Evolutionary conservation across 2,888 invertebrate species (phyloP).

Genomic region (Agonum fuliginosum): DNA sequence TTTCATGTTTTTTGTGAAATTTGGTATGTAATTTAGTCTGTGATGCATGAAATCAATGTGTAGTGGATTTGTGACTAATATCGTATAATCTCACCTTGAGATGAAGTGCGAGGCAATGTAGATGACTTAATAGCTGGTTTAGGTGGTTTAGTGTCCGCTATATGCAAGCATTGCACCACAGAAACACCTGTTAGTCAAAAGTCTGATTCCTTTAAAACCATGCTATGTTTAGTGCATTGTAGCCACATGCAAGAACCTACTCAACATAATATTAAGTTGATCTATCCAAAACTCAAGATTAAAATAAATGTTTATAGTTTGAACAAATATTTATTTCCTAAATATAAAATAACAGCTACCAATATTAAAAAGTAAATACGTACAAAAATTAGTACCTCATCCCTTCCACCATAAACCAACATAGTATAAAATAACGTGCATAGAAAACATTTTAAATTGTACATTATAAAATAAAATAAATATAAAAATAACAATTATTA

Average conservation of each 20-base stretch:
- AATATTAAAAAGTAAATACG: constrained; percentile 10
- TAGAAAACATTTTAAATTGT: constrained; percentile 1
- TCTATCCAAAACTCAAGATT: neutral
- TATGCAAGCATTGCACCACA: constrained; percentile 72
- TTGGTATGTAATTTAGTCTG: constrained; percentile 22
- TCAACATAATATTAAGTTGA: neutral
- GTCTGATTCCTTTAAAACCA: constrained; percentile 60
- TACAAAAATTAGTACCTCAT: constrained; percentile 33
- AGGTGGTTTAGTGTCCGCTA: constrained; percentile 94
- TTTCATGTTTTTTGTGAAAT: constrained; percentile 10
- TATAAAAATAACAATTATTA: constrained; percentile 21
- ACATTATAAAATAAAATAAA: constrained; percentile 19
- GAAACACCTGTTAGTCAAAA: constrained; percentile 68
- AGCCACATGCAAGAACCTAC: constrained; percentile 42
- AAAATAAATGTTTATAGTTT: constrained; percentile 37
- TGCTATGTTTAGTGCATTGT: constrained; percentile 50
- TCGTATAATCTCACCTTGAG: constrained; percentile 86
- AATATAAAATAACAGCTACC: neutral
- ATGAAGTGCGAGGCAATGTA: constrained; percentile 94
- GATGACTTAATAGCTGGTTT: constrained; percentile 98
- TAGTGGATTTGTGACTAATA: constrained; percentile 41
- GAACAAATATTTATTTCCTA: constrained; percentile 54
- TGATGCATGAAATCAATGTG: neutral
- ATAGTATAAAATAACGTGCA: constrained; percentile 6
- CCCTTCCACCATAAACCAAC: constrained; percentile 14